phyloP scores from a whole-genome alignment of 2,797 vertebrate species.

The Hypotaenidia okinawae region DNA sequence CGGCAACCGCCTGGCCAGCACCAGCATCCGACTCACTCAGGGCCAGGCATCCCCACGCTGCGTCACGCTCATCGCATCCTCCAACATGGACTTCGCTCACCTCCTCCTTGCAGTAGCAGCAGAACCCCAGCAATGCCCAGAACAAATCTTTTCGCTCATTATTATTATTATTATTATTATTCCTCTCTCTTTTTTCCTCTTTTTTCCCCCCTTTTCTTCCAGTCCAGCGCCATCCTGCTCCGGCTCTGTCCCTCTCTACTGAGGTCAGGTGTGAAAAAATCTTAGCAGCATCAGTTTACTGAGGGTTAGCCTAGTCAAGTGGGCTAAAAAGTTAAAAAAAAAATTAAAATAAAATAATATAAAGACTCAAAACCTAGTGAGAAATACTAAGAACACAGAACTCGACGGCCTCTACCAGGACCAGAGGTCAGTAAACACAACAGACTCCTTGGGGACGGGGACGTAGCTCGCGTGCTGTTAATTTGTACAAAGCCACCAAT shows the following conservation, averaged over 20 bases:
- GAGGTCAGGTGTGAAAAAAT: conserved; percentile 73
- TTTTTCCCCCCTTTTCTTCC: not conserved
- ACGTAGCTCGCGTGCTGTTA: conserved; percentile 62
- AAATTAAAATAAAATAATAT: not conserved
- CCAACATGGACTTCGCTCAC: no score
- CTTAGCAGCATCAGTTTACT: conserved; percentile 79
- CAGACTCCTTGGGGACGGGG: conserved; percentile 64
- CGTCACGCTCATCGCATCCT: no score
- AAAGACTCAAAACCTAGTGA: conserved; percentile 60
- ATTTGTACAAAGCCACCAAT: conserved; percentile 61
- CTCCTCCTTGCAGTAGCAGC: conserved; percentile 27
- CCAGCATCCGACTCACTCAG: no score
- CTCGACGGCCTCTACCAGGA: conserved; percentile 52
- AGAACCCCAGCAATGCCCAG: conserved; percentile 18
- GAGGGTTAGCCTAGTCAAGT: conserved; percentile 29
- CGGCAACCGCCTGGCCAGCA: not conserved
- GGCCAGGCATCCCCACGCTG: not conserved
- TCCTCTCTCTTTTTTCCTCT: not conserved
- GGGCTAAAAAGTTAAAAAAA: conserved; percentile 13
- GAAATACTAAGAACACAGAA: conserved; percentile 60
- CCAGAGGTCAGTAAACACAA: conserved; percentile 75
- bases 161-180: not conserved
- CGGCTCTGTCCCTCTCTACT: conserved; percentile 35
- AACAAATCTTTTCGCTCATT: not conserved
- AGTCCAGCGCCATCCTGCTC: conserved; percentile 52